phyloP scores from a whole-genome alignment of 2,113 vertebrate species.

The Prionailurus bengalensis region DNA sequence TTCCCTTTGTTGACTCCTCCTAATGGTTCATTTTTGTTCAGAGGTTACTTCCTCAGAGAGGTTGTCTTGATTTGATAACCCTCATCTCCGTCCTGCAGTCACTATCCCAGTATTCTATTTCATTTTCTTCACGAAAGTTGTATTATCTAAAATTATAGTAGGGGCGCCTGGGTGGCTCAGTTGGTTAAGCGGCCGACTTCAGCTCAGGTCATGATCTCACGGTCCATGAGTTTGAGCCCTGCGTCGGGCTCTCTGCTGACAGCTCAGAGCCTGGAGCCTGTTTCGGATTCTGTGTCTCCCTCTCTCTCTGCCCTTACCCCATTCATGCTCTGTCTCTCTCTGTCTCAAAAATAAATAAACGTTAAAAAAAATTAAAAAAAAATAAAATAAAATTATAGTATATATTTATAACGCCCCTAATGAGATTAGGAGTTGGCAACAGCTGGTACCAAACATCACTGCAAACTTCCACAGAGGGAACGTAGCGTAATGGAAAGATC shows the following conservation, averaged over 20 bases:
- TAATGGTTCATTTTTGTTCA: neutral
- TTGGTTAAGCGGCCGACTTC: accelerated
- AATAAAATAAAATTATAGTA: neutral
- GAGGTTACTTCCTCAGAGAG: neutral
- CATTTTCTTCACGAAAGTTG: neutral
- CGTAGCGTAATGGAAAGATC: neutral
- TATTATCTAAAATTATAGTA: conserved; percentile 1
- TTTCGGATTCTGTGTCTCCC: too few relatives aligned
- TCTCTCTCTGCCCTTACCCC: too few relatives aligned
- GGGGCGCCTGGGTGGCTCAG: too few relatives aligned
- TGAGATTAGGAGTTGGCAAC: neutral
- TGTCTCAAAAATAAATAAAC: too few relatives aligned
- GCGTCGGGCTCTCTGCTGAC: too few relatives aligned
- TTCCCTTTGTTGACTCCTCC: neutral
- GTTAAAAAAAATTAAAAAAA: too few relatives aligned
- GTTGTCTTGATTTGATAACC: neutral
- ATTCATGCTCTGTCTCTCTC: too few relatives aligned
- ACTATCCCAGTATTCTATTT: neutral
- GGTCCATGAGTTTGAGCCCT: too few relatives aligned
- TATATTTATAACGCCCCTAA: neutral
- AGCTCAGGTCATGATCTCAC: too few relatives aligned
- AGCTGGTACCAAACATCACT: neutral
- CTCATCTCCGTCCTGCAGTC: neutral
- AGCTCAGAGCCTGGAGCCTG: too few relatives aligned
- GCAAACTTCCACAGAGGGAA: neutral